Evolutionary conservation across 2,888 invertebrate species (phyloP), one percentile per base, ranked within the genome.

Genomic region (Tetheella fluctuosa): DNA sequence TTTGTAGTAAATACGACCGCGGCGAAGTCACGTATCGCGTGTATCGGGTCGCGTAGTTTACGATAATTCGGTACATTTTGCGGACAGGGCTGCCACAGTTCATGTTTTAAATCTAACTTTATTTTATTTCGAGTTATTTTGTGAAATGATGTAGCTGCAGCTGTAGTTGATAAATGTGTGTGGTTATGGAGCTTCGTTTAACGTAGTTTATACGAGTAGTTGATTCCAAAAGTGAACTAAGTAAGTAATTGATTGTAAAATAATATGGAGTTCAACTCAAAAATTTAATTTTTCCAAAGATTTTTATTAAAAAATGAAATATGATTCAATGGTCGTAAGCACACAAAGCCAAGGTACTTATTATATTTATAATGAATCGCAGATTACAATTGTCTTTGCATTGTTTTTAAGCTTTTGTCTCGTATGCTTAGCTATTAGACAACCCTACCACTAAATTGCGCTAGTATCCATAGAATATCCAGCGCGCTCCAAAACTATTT

Each of bases 41-140:
- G 73, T 74, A 74, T 74, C 69, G 71, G 71, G 63, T 65, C 62
- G 64, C 67, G 68, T 73, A 73, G 76, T 74, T 77, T 76, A 76
- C 73, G 72, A 72, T 77, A 76, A 75, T 79, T 73, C 69, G 69
- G 70, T 68, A 76, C 73, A 73, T 48, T 73, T 71, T 64, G 63
- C 68, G 65, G 70, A 67, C 69, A 69, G 69, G 70, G 71, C 59
- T 66, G 66, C 69, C 65, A 71, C 67, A 20, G 10, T 10, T 39
- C n/a, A 13, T 39, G 65, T 67, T 65, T 64, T 73, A 70, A 71
- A 7, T 57, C 10, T 57, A 20, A 8, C 8, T 48, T 48, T 48
- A 48, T 10, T 20, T 48, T 48, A 48, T 48, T 39, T 39, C n/a
- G 39, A 39, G n/a, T 5, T 5, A n/a, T 39, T 39, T 34, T 39